phyloP scores from a whole-genome alignment of 2,797 vertebrate genomes.

The Dendrocincla fuliginosa region DNA sequence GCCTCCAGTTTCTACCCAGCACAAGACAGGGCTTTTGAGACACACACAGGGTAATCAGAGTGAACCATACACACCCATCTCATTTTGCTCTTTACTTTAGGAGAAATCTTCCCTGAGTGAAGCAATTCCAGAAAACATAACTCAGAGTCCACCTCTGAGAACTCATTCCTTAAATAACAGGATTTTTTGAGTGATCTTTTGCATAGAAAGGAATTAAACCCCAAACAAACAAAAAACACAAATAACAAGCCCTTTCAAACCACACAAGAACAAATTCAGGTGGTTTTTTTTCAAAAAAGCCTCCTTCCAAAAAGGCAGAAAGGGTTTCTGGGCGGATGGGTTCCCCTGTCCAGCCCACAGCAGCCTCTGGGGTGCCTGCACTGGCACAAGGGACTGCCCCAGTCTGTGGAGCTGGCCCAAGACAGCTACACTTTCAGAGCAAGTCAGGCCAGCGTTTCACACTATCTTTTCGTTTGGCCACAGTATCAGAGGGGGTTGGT shows the following conservation, averaged over 20 bases:
- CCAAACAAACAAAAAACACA: fast-evolving
- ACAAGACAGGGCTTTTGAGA: background rate
- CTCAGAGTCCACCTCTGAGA: background rate
- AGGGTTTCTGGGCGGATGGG: background rate
- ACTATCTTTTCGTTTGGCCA: background rate
- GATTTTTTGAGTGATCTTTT: background rate
- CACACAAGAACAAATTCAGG: background rate
- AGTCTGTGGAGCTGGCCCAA: background rate
- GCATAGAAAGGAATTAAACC: background rate
- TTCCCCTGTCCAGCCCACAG: background rate
- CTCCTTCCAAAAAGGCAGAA: background rate
- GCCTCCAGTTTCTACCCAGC: background rate
- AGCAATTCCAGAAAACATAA: background rate
- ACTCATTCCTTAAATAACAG: background rate
- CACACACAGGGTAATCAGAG: background rate
- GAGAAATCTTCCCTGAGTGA: background rate
- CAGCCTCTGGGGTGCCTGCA: too few species aligned
- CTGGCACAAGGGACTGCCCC: background rate
- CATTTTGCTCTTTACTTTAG: background rate
- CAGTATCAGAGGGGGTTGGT: background rate
- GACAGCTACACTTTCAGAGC: background rate
- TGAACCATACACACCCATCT: background rate
- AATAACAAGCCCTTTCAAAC: background rate
- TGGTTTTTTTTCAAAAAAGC: background rate
- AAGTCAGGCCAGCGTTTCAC: background rate